Base-by-base conservation (phyloP, 2,113 vertebrate species). In the Actenoides lindsayi region DNA sequence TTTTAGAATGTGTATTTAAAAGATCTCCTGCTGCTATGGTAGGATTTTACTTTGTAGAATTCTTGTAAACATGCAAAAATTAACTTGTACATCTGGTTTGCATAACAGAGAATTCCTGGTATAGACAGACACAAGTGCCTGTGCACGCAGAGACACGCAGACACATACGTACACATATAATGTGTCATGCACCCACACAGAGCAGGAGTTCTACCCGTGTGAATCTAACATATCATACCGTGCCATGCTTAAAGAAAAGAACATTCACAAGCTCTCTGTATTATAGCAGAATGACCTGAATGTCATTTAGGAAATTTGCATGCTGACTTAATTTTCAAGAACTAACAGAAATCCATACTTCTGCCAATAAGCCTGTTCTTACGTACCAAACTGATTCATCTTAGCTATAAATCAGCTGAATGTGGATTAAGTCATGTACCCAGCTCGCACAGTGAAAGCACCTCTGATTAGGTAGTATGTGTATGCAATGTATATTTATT, bases 1-100 rank as follows among this genome's bases (percentile, higher is more conserved):
- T 97, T 94, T 91, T 50, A 92, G 85, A 89, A 95, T 96, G 94
- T 70, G 81, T 92, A 68, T 87, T 97, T 89, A 97, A 97, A 96
- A 82, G 53, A 94, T 27, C 41, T 93, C 81, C 87, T 94, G 73
- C 78, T 94, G 73, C 56, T 83, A 48, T 7, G 4, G 82, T 70
- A 87, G 83, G 85, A 90, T 79, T 95, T 92, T 88, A 60, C 76
- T 80, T 87, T 83, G 82, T 74, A 81, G 54, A 90, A 83, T 89
- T 96, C 89, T 76, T 96, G 53, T 95, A 95, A 96, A 90, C 84
- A 93, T 59, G 48, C 28, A 90, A 91, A 93, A 91, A 77, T 80
- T 90, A 88, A 91, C 86, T 64, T 89, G 67, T 84, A 23, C 76
- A 88, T 95, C 60, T 96, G 44, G 16, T 93, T 74, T 71, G 39